Evolutionary conservation across 2,797 vertebrate genomes (phyloP).

Genomic region (Menidia menidia): DNA sequence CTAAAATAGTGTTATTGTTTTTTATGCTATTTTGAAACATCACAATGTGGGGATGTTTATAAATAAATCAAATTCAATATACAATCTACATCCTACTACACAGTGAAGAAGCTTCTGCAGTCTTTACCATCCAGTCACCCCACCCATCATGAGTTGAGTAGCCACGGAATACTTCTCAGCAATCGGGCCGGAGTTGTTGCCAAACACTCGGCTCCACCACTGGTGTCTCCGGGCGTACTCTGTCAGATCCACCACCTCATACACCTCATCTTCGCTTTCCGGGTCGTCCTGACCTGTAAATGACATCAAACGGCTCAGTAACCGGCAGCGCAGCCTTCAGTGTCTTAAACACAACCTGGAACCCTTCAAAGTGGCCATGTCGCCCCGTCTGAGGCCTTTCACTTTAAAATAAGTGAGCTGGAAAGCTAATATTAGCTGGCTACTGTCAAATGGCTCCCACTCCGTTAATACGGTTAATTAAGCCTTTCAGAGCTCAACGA

Average conservation of each 20-base stretch:
- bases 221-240: conserved; percentile 95
- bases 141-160: conserved; percentile 97
- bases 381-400: neutral
- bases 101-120: neutral
- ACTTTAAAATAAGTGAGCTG: conserved; percentile 8
- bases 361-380: neutral
- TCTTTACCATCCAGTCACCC: conserved; percentile 93
- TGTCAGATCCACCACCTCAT: conserved; percentile 95
- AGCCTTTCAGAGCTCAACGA: rapidly evolving
- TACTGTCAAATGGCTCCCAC: conserved; percentile 56
- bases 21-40: neutral
- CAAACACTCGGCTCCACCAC: conserved; percentile 97
- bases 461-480: too few species aligned
- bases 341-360: neutral
- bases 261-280: conserved; percentile 95
- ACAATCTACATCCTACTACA: too few species aligned
- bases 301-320: neutral
- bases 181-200: conserved; percentile 93
- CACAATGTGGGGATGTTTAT: neutral
- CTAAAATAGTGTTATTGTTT: neutral
- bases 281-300: conserved; percentile 71
- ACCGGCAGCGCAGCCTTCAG: neutral
- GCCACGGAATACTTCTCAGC: conserved; percentile 98
- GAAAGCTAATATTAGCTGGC: conserved; percentile 45
- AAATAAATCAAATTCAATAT: too few species aligned